phyloP scores from a whole-genome alignment of 2,888 invertebrate genomes.

The Aspidiotus rigidus region DNA sequence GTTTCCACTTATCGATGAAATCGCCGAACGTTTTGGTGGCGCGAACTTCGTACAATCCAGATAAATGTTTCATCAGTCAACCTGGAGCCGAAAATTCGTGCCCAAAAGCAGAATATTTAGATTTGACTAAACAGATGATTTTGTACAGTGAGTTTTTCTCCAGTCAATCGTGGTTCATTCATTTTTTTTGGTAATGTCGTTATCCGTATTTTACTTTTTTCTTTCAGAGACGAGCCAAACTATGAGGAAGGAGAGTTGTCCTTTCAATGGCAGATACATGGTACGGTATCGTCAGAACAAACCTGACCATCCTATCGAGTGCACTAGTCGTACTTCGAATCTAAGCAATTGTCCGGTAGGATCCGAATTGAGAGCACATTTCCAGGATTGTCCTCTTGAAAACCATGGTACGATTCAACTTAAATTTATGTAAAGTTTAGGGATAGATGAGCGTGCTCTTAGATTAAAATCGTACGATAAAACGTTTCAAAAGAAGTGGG shows the following conservation, averaged over 20 bases:
- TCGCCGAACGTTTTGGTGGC: constrained; percentile 18
- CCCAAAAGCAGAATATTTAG: constrained; percentile 20
- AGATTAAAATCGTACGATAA: too few relatives aligned
- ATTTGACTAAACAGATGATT: constrained; percentile 17
- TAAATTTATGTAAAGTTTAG: too few relatives aligned
- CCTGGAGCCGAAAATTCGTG: constrained; percentile 24
- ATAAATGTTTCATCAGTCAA: constrained; percentile 18
- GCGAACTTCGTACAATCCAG: constrained; percentile 12
- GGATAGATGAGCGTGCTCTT: too few relatives aligned
- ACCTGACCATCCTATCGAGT: constrained; percentile 47
- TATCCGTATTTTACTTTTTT: neutral
- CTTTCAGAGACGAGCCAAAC: constrained; percentile 49
- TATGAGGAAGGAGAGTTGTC: constrained; percentile 53
- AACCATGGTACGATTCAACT: constrained; percentile 46
- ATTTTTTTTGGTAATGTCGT: neutral
- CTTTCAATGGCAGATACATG: constrained; percentile 53
- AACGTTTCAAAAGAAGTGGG: too few relatives aligned
- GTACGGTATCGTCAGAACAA: constrained; percentile 51
- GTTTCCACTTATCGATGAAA: constrained; percentile 20
- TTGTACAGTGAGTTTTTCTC: constrained; percentile 17
- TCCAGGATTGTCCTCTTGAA: constrained; percentile 50
- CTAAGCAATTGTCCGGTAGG: constrained; percentile 55
- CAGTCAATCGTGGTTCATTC: neutral
- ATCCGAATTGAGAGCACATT: constrained; percentile 50
- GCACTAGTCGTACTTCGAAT: constrained; percentile 49